Percentiles rank a stretch among this genome's conserved stretches.
phyloP scores from a whole-genome alignment of 1,140 invertebrate species.

The Sweltsa coloradensis region DNA sequence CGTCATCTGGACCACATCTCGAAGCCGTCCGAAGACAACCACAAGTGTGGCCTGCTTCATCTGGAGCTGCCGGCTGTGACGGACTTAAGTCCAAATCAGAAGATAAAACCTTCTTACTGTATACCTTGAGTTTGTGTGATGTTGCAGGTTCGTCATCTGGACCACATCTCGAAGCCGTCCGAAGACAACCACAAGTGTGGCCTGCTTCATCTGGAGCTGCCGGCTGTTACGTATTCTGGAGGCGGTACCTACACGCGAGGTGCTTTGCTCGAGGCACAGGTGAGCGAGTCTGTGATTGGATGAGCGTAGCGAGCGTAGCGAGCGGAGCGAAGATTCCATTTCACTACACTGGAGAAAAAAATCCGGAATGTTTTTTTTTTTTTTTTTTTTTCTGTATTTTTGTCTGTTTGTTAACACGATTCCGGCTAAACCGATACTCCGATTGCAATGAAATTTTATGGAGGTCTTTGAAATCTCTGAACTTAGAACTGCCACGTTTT shows the following conservation, averaged over 20 bases:
- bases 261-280: slow-evolving; percentile 49
- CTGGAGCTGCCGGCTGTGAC: slow-evolving; percentile 44
- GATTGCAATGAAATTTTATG: no score
- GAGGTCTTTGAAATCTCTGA: no score
- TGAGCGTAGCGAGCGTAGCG: no score
- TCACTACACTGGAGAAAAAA: no score
- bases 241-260: slow-evolving; percentile 57
- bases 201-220: slow-evolving; percentile 45
- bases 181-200: slow-evolving; percentile 46
- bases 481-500: no score
- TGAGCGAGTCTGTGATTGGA: slow-evolving; percentile 19
- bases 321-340: no score
- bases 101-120: background rate
- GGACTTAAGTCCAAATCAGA: slow-evolving; percentile 32
- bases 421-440: no score
- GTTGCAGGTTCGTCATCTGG: slow-evolving; percentile 38
- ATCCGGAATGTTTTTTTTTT: no score
- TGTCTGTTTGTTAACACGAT: no score
- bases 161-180: slow-evolving; percentile 40
- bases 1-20: slow-evolving; percentile 51
- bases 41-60: slow-evolving; percentile 52
- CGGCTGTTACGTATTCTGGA: slow-evolving; percentile 45
- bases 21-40: slow-evolving; percentile 28
- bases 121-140: background rate
- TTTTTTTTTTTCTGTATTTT: no score